Evolutionary conservation across 2,797 vertebrate genomes (phyloP), one percentile per base, ranked within the genome.

Genomic region (Menidia menidia): DNA sequence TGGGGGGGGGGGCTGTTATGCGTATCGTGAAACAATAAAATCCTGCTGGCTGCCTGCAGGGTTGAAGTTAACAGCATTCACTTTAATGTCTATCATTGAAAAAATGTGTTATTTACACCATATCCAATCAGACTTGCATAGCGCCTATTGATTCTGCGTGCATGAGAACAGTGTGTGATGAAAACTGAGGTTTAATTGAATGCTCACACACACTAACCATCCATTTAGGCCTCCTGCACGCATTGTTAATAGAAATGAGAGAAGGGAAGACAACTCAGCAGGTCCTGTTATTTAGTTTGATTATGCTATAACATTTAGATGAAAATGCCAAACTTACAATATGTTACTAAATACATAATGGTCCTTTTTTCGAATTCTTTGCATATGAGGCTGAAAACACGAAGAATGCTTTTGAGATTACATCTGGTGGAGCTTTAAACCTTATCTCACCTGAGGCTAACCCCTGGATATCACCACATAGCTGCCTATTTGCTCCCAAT

Each of bases 121-220:
- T 55, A 55, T 55, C 59, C 59, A 60, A 45, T 51, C 31, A 13
- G 56, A 80, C 72, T 83, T 77, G 60, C 86, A 83, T 70, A 68
- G 55, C 58, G 73, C 8, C 4, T 78, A 87, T 90, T 86, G 84
- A 89, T 91, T 89, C 72, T 64, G 64, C 43, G 60, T 25, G 78
- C 68, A 63, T 67, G 76, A 83, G 77, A 68, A 78, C 65, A 68
- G 18, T 62, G 41, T 80, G 68, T 79, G 77, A 85, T 71, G 75
- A 71, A 71, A 87, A 72, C 55, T 6, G 41, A 61, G 39, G 19
- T 77, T 73, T 77, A 83, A 86, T 74, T 83, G 57, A 78, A 82
- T 35, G 58, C 54, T 60, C 39, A 57, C 42, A 57, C 42, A 18
- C 39, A 15, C 64, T n/a, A 31, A 64, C 54, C 54, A 66, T 73